These are phyloP conservation scores for Pocota personata DNA, from an alignment of 2,888 invertebrate genomes.

Conservation along the genomic window DNA sequence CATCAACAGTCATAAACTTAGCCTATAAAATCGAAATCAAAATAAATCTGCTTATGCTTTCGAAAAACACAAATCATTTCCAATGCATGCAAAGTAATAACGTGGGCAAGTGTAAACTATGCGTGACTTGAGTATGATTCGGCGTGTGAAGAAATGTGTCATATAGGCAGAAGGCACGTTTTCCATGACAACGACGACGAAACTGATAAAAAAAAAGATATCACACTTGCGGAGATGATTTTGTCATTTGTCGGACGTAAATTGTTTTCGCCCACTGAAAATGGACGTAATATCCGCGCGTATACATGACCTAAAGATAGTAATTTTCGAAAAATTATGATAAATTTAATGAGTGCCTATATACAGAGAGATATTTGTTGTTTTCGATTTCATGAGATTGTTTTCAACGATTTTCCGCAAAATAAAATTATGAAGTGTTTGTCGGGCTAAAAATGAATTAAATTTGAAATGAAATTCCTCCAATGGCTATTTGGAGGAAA, in stretches of 20 bases:
- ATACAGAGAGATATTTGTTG: neutral
- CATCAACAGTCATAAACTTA: slow-evolving; percentile 3
- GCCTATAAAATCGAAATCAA: neutral
- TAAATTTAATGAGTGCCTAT: slow-evolving; percentile 11
- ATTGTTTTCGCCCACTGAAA: slow-evolving; percentile 30
- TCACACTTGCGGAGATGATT: neutral
- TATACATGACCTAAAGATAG: neutral
- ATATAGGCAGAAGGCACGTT: neutral
- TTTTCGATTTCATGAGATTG: neutral
- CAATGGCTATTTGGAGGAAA: neutral
- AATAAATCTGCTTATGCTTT: neutral
- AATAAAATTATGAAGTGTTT: slow-evolving; percentile 2
- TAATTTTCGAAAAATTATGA: neutral
- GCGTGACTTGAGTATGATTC: neutral
- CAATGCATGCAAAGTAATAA: neutral
- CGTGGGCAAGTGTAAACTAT: slow-evolving; percentile 9
- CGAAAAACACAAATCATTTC: neutral
- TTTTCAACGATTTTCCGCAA: neutral
- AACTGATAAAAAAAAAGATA: slow-evolving; percentile 13
- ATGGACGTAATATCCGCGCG: neutral
- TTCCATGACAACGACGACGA: neutral
- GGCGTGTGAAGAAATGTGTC: neutral
- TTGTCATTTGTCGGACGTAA: slow-evolving; percentile 5
- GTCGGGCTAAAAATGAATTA: neutral
- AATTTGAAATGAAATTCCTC: neutral